These are phyloP conservation scores for Menura novaehollandiae DNA, from an alignment of 2,113 vertebrate species.

Conservation along the genomic window DNA sequence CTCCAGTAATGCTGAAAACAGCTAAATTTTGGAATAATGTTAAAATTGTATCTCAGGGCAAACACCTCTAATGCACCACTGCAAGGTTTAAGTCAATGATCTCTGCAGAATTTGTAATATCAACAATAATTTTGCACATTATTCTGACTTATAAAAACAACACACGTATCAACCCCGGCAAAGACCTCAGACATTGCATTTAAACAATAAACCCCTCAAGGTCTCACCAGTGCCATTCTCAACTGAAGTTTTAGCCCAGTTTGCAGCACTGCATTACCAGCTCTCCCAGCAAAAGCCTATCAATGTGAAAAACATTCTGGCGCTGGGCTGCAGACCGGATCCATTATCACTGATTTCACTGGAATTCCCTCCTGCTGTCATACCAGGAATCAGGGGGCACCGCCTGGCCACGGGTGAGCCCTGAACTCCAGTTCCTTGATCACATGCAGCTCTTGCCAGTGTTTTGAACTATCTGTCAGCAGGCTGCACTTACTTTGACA, in stretches of 20 bases:
- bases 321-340: neutral
- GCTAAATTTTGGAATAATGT: neutral
- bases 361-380: neutral
- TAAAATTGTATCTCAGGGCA: neutral
- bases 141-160: neutral
- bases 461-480: neutral
- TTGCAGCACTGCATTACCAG: neutral
- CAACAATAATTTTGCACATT: neutral
- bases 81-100: neutral
- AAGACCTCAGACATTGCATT: neutral
- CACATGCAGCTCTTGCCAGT: neutral
- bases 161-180: rapidly evolving
- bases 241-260: neutral
- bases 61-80: neutral
- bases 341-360: neutral
- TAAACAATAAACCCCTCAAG: neutral
- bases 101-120: neutral
- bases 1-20: neutral
- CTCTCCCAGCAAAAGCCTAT: neutral
- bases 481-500: neutral
- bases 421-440: neutral
- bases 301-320: neutral
- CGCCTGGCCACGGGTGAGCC: neutral
- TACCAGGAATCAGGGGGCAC: neutral
- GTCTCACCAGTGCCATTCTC: neutral